A percentile compares a stretch with the other conserved stretches of the same genome.
Conservation (phyloP, 2,113 vertebrate genomes). For the Xyrauchen texanus region DNA sequence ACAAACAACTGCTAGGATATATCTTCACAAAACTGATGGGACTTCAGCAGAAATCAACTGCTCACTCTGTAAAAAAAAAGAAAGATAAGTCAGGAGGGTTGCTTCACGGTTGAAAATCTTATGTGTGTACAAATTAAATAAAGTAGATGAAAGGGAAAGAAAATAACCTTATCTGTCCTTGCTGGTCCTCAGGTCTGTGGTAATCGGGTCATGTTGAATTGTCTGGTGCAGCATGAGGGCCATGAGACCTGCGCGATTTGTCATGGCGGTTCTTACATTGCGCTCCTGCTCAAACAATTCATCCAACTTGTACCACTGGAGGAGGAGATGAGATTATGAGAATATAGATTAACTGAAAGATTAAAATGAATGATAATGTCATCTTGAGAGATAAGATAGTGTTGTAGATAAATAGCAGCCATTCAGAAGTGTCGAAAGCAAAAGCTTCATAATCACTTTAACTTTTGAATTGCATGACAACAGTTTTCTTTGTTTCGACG, state of each 20-base stretch:
- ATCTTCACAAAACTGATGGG: neutral
- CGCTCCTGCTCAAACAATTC: slow-evolving; percentile 92
- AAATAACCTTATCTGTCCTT: slow-evolving; percentile 76
- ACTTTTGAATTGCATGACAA: no score
- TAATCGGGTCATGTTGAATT: slow-evolving; percentile 88
- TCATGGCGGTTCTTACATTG: slow-evolving; percentile 88
- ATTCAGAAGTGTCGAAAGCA: no score
- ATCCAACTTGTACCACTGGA: slow-evolving; percentile 90
- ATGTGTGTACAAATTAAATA: neutral
- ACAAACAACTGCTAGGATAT: neutral
- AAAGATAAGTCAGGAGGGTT: neutral
- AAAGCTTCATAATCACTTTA: no score
- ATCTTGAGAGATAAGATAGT: no score
- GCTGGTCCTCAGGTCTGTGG: slow-evolving; percentile 82
- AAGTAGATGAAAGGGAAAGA: neutral
- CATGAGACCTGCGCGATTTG: slow-evolving; percentile 85
- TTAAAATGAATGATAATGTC: no score
- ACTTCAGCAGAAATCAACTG: neutral
- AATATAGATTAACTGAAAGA: no score
- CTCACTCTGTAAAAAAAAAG: slow-evolving; percentile 15
- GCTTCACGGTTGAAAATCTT: neutral
- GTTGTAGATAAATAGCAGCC: no score
- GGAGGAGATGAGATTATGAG: neutral
- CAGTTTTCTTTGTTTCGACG: no score
- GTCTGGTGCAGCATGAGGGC: slow-evolving; percentile 92